phyloP scores from a whole-genome alignment of 2,888 invertebrate species.

The Lasioglossum zephyrum region DNA sequence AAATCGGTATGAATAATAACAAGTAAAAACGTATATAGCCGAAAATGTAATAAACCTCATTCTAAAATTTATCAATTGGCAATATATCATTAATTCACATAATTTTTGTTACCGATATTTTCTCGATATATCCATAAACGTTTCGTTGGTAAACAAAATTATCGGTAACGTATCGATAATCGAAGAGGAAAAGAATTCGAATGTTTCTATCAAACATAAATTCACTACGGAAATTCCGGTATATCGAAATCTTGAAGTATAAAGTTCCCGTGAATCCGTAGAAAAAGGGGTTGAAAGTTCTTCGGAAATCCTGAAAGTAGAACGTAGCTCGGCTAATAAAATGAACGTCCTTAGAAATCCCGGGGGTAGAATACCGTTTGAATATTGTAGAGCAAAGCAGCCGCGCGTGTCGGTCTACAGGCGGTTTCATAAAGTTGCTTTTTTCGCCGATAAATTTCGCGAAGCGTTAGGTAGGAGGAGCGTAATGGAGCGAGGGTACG shows the following conservation, averaged over 20 bases:
- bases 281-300: not conserved
- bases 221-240: no score
- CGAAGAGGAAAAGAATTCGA: no score
- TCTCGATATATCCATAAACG: no score
- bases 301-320: not conserved
- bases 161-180: no score
- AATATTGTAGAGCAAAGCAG: not conserved
- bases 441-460: slow-evolving; percentile 15
- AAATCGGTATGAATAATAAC: no score
- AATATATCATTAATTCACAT: no score
- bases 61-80: no score
- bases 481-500: slow-evolving; percentile 17
- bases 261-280: not conserved
- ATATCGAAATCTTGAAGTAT: not conserved
- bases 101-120: no score
- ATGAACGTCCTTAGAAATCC: not conserved
- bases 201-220: no score
- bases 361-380: not conserved
- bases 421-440: not conserved
- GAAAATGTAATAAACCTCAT: no score
- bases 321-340: not conserved
- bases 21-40: no score
- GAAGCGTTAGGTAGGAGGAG: slow-evolving; percentile 4
- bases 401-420: not conserved
- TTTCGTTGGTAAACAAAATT: no score